Evolutionary conservation across 2,113 vertebrate genomes (phyloP).

Genomic region (Entelurus aequoreus): DNA sequence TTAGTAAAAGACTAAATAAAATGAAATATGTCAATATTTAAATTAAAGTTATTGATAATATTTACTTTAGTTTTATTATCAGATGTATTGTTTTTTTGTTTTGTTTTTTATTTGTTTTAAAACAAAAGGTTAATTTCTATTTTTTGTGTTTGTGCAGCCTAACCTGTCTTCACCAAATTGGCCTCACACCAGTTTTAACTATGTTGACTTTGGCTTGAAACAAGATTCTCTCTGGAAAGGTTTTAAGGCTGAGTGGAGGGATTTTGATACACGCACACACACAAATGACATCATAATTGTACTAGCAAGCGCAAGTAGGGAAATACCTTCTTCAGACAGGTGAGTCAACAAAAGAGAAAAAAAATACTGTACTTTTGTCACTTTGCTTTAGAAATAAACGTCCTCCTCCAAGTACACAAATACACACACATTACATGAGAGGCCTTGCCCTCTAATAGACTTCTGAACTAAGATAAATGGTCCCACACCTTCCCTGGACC

Average conservation of each 20-base stretch:
- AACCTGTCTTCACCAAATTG: conserved; percentile 78
- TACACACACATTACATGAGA: conserved; percentile 14
- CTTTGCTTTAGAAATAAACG: conserved; percentile 83
- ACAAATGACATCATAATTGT: conserved; percentile 83
- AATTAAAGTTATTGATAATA: too few relatives aligned
- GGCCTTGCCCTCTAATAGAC: conserved; percentile 75
- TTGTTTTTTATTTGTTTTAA: too few relatives aligned
- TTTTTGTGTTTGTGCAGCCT: conserved; percentile 37
- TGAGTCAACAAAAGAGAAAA: conserved; percentile 20
- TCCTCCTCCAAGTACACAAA: conserved; percentile 70
- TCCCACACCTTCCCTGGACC: conserved; percentile 63
- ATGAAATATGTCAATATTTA: too few relatives aligned
- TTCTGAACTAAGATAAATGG: conserved; percentile 76
- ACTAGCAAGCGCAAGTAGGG: conserved; percentile 80
- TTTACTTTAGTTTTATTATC: too few relatives aligned
- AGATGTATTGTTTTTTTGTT: too few relatives aligned
- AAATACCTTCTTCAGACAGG: conserved; percentile 68
- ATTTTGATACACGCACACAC: conserved; percentile 86
- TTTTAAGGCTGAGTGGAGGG: conserved; percentile 84
- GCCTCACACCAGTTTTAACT: conserved; percentile 82
- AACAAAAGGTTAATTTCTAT: conserved; percentile 5
- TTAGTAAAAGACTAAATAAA: too few relatives aligned
- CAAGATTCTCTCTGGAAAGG: conserved; percentile 74
- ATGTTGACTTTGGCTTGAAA: conserved; percentile 85
- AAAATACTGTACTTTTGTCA: conserved; percentile 81